A percentile compares a stretch with the other conserved stretches of the same genome.
These are phyloP conservation scores for Conchocele bisecta DNA, from an alignment of 2,888 invertebrate genomes.

Conservation along the genomic window DNA sequence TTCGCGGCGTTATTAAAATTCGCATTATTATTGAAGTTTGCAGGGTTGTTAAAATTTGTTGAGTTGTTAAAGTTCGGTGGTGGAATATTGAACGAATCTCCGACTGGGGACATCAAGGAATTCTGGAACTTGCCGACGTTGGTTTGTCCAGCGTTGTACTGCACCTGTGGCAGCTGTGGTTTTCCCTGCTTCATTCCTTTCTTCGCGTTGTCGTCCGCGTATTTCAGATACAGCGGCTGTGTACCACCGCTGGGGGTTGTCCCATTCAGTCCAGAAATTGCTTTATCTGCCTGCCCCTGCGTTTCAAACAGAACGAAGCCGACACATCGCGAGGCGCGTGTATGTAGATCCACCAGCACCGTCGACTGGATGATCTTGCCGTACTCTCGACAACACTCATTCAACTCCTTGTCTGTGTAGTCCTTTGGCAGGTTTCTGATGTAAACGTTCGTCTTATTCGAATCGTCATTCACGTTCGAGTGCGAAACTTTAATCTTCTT, in stretches of 20 bases:
- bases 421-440: conserved; percentile 92
- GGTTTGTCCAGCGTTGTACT: conserved; percentile 45
- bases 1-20: background rate
- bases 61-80: conserved; percentile 45
- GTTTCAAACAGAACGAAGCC: conserved; percentile 93
- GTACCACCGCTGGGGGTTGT: conserved; percentile 92
- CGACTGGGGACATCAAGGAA: conserved; percentile 56
- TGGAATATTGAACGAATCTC: conserved; percentile 63
- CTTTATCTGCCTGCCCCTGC: conserved; percentile 94
- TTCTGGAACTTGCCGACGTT: background rate
- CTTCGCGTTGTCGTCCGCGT: conserved; percentile 90
- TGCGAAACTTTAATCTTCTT: conserved; percentile 97
- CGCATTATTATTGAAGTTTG: background rate
- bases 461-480: conserved; percentile 94
- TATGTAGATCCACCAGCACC: conserved; percentile 93
- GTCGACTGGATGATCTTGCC: conserved; percentile 96
- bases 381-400: conserved; percentile 93
- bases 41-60: conserved; percentile 1
- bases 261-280: conserved; percentile 91
- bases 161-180: conserved; percentile 36
- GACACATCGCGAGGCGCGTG: conserved; percentile 93
- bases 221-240: conserved; percentile 92
- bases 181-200: conserved; percentile 69
- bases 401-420: conserved; percentile 89
- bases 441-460: conserved; percentile 95